phyloP scores from a whole-genome alignment of 2,113 vertebrate species.

The Tauraco erythrolophus region DNA sequence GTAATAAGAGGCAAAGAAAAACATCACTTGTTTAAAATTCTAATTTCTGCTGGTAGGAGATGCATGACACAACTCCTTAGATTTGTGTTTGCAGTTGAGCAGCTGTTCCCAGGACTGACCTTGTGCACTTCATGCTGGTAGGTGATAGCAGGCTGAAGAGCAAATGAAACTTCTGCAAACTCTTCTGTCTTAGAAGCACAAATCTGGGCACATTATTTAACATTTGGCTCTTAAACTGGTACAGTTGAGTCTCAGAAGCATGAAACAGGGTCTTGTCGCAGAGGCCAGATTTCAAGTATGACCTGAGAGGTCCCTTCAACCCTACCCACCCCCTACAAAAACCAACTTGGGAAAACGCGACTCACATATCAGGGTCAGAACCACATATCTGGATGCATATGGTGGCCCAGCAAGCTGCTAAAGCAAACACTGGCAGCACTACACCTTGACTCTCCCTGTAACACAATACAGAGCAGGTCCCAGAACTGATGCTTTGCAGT shows the following conservation, averaged over 20 bases:
- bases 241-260: neutral
- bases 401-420: neutral
- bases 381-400: neutral
- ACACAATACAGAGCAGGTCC: neutral
- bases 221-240: neutral
- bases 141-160: neutral
- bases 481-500: neutral
- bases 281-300: neutral
- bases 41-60: neutral
- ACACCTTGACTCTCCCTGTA: neutral
- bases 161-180: neutral
- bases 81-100: neutral
- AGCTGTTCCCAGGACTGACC: neutral
- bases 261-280: neutral
- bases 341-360: neutral
- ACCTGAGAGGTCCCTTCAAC: neutral
- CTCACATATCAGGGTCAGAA: neutral
- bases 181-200: neutral
- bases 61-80: neutral
- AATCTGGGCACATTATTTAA: neutral
- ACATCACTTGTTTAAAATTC: neutral
- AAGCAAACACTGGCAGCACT: neutral
- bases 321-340: neutral
- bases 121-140: neutral
- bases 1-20: neutral